phyloP scores from a whole-genome alignment of 2,888 invertebrate species.

The Endotricha flammealis region DNA sequence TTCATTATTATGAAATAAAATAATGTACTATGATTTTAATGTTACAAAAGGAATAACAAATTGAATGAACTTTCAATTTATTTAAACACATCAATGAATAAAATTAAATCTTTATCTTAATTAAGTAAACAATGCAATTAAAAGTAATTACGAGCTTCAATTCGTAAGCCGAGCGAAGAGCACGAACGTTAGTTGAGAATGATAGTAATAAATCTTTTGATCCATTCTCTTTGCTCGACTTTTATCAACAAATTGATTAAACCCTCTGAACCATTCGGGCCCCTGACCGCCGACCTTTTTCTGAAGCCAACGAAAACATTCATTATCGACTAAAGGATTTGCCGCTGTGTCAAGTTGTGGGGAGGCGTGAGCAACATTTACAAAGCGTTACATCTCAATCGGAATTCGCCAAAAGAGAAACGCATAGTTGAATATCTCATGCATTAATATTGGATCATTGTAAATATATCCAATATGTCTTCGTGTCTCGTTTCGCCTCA shows the following conservation, averaged over 20 bases:
- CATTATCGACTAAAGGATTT: constrained; percentile 20
- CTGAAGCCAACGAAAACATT: constrained; percentile 23
- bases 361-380: constrained; percentile 1
- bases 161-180: constrained; percentile 15
- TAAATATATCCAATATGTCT: constrained; percentile 7
- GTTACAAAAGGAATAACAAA: background rate
- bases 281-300: constrained; percentile 13
- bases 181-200: constrained; percentile 14
- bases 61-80: background rate
- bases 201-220: constrained; percentile 31
- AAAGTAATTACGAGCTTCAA: constrained; percentile 17
- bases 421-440: constrained; percentile 6
- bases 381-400: constrained; percentile 2
- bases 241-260: constrained; percentile 33
- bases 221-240: constrained; percentile 20
- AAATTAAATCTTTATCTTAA: background rate
- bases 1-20: no score
- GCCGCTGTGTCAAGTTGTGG: constrained; percentile 7
- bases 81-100: background rate
- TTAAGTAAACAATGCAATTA: constrained; percentile 12
- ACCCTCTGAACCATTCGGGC: constrained; percentile 20
- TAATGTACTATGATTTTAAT: no score
- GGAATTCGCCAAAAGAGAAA: background rate
- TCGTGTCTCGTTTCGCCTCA: constrained; percentile 25
- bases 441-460: constrained; percentile 9